Conservation (phyloP, 2,888 invertebrate species). For the Boloria selene region DNA sequence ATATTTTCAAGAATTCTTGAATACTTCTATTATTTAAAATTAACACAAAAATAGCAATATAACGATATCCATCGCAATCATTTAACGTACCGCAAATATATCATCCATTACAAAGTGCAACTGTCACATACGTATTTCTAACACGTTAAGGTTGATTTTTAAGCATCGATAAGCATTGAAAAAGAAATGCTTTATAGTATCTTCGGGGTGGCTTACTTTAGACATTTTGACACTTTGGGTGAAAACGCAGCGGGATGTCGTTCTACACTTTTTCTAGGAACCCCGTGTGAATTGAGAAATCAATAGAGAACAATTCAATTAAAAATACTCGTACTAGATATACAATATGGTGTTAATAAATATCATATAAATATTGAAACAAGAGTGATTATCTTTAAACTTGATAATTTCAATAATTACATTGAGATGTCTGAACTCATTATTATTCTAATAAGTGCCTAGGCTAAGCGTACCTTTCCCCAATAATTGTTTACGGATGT, state of each 20-base stretch:
- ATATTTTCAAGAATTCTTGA: conserved; percentile 64
- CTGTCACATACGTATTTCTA: conserved; percentile 13
- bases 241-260: conserved; percentile 74
- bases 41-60: conserved; percentile 55
- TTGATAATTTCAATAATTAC: not conserved
- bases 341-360: conserved; percentile 4
- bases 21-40: conserved; percentile 62
- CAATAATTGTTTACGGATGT: conserved; percentile 32
- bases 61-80: conserved; percentile 63
- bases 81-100: conserved; percentile 62
- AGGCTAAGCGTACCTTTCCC: conserved; percentile 10
- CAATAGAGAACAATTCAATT: conserved; percentile 67
- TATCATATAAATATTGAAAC: conserved; percentile 5
- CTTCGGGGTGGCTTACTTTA: conserved; percentile 65
- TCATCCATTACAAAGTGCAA: conserved; percentile 23
- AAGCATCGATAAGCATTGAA: conserved; percentile 10
- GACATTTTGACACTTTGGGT: conserved; percentile 80
- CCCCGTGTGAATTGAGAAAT: conserved; percentile 71
- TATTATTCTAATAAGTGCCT: conserved; percentile 3
- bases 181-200: conserved; percentile 41
- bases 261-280: conserved; percentile 73
- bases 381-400: not conserved
- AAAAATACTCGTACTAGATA: conserved; percentile 36
- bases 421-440: not conserved
- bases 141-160: conserved; percentile 32